Evolutionary conservation across 2,797 vertebrate genomes (phyloP).

Genomic region (Rhinella marina): DNA sequence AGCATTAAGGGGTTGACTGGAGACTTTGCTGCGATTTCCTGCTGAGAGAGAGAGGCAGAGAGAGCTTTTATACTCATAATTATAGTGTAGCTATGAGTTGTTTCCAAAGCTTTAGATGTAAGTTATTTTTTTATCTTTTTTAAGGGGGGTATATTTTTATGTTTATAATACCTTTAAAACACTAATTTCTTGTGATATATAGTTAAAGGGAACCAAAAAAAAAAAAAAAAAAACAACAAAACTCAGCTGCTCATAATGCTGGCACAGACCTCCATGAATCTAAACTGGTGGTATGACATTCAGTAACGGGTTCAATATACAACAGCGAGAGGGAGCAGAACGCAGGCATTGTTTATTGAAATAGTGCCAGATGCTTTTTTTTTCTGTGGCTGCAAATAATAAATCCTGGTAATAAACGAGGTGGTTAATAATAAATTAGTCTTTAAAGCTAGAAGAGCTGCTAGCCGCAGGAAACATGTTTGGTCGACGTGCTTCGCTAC

Average conservation of each 20-base stretch:
- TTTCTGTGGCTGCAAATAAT: conserved; percentile 55
- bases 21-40: too few species aligned
- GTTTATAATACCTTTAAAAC: background rate
- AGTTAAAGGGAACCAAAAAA: too few species aligned
- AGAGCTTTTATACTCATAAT: background rate
- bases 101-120: background rate
- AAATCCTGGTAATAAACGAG: conserved; percentile 61
- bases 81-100: background rate
- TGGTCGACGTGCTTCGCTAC: conserved; percentile 45
- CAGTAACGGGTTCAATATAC: background rate
- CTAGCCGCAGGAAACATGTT: conserved; percentile 53
- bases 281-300: background rate
- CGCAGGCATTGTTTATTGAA: conserved; percentile 53
- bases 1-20: too few species aligned
- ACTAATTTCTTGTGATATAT: background rate
- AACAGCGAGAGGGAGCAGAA: conserved; percentile 11
- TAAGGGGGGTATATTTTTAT: background rate
- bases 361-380: conserved; percentile 32
- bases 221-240: background rate
- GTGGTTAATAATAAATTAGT: conserved; percentile 63
- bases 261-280: background rate
- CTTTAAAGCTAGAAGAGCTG: conserved; percentile 56
- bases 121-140: background rate
- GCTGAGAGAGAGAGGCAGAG: background rate
- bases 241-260: background rate